Base-by-base conservation (phyloP, 2,888 invertebrate genomes). In the Lordiphosa andalusiaca region DNA sequence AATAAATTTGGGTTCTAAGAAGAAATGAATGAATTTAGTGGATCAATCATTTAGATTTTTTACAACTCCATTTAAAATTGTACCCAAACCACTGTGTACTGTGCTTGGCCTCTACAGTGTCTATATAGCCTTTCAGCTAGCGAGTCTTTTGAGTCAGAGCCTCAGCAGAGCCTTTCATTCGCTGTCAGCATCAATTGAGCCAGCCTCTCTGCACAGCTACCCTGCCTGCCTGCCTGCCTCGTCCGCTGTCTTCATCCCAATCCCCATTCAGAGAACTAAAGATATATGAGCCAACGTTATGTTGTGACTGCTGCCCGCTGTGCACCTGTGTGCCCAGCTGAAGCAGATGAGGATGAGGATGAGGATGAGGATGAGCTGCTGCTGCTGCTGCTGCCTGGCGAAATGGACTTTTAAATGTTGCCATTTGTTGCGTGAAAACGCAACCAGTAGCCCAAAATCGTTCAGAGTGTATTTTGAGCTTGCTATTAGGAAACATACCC, bases 371-470 rank as follows among this genome's bases (percentile, higher is more conserved):
- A 54, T 57, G 58, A 57, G n/a, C n/a, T n/a, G n/a, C n/a, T n/a
- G n/a, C n/a, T n/a, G 58, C 62, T 46, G 47, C 48, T 39, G 53
- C 63, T 68, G 50, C 51, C 50, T 23, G 65, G 72, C 78, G 47
- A 71, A 85, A 86, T 86, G 86, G 78, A 71, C 71, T 86, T 86
- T 86, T 86, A 86, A 86, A 86, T 84, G 86, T 84, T 84, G 83
- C 78, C 85, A 86, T 86, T 86, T 86, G 86, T 83, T 86, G 77
- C 76, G 83, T 61, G 69, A 64, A 68, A 58, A 69, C 63, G 77
- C 66, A 67, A 67, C 67, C 82, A 53, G 77, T 74, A 82, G 78
- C 75, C 73, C 38, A 65, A 59, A 61, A 60, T 39, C 65, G 53
- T 53, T 65, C 51, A 50, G 56, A 47, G 51, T n/a, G 40, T n/a